Conservation (phyloP, 2,888 invertebrate genomes). For the Odontocolon sp. region DNA sequence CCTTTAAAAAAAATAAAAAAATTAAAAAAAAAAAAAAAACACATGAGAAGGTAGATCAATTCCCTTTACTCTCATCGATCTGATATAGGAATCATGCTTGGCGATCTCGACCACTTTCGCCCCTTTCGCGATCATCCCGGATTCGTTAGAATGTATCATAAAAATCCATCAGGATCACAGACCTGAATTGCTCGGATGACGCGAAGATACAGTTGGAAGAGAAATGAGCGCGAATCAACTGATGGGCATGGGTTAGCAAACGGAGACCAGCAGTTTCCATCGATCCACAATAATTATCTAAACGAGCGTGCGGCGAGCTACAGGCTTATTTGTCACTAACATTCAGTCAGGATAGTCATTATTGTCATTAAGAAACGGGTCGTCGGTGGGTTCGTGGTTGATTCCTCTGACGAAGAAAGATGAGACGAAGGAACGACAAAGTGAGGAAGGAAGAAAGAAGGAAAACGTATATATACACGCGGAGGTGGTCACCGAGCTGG, state of each 20-base stretch:
- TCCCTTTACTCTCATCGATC: conserved; percentile 47
- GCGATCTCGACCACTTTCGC: conserved; percentile 36
- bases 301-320: conserved; percentile 65
- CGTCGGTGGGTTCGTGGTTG: conserved; percentile 53
- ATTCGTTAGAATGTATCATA: conserved; percentile 36
- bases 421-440: conserved; percentile 18
- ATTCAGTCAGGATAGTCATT: conserved; percentile 69
- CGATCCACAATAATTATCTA: conserved; percentile 74
- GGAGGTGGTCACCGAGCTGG: conserved; percentile 37
- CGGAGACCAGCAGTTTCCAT: conserved; percentile 59
- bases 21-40: conserved; percentile 21
- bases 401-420: conserved; percentile 27
- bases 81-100: conserved; percentile 49
- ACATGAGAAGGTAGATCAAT: conserved; percentile 49
- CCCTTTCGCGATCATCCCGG: conserved; percentile 11
- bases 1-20: conserved; percentile 33
- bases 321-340: conserved; percentile 75
- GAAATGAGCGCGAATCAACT: background rate
- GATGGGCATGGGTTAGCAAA: conserved; percentile 24
- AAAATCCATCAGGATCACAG: conserved; percentile 1
- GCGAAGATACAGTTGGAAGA: too few relatives aligned
- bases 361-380: conserved; percentile 60
- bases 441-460: conserved; percentile 28
- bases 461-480: conserved; percentile 18
- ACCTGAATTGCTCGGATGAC: too few relatives aligned